Base-by-base conservation (phyloP, 1,140 invertebrate species). In the Drosophila murphyi region DNA sequence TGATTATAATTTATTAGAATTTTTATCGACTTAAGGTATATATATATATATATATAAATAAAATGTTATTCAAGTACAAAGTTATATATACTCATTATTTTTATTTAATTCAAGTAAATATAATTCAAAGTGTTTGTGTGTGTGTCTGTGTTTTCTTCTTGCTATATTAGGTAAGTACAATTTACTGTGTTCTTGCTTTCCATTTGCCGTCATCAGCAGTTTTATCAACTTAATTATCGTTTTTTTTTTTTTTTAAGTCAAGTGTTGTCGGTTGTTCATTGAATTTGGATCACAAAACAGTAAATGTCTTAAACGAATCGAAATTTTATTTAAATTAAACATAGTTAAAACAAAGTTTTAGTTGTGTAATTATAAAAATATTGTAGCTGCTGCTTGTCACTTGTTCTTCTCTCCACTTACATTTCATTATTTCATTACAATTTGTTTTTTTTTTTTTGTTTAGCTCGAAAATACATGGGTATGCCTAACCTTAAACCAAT, bases 21-120 rank as follows among this genome's bases (percentile, higher is more conserved):
- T 88, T 91, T 88, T 91, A 83, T 90, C 85, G 82, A 85, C 82
- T 91, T 91, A 91, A 88, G 70, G 61, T 85, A 90, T 78, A 78
- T 71, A 81, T 74, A 74, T 74, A 70, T n/a, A n/a, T 78, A 81
- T 83, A 90, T 90, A 91, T 87, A 91, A 91, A 91, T 91, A 91
- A 91, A 91, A 88, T 90, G 90, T 91, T 91, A 91, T 91, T 91
- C 88, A 91, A 91, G 88, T 91, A 91, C 88, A 91, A 91, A 91
- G 88, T 91, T 91, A 90, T 91, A 89, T 80, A 88, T 91, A 91
- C 80, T 90, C 78, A 86, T 89, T 89, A 91, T 85, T 88, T 85
- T 87, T 87, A 87, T 87, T 79, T 88, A 87, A 89, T 89, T 88
- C 80, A 88, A 91, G 88, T 89, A 89, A 85, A 88, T 91, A 83